Conservation (phyloP, 2,797 vertebrate species). For the Lepilemur ruficaudatus region DNA sequence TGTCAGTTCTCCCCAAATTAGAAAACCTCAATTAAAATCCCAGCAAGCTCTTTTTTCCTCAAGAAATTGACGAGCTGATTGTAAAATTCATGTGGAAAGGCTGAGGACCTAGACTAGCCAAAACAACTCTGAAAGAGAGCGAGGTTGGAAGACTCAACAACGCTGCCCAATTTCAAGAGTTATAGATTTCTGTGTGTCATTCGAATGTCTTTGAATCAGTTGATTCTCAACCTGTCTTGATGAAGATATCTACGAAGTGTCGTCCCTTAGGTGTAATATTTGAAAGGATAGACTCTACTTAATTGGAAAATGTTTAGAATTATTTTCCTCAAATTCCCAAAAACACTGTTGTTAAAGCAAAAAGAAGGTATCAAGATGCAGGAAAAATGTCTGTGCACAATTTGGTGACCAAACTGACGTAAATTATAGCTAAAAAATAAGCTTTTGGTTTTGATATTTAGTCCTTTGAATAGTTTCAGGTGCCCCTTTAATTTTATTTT, state of each 20-base stretch:
- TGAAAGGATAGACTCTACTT: background rate
- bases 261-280: background rate
- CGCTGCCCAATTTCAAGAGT: too few species aligned
- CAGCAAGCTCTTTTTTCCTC: background rate
- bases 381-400: too few species aligned
- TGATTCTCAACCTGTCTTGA: background rate
- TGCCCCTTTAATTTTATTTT: background rate
- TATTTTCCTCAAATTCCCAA: background rate
- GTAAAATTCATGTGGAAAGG: background rate
- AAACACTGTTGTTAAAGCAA: background rate
- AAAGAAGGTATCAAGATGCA: background rate
- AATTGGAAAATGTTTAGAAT: background rate
- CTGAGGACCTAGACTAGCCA: background rate
- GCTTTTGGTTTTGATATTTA: background rate
- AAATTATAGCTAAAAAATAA: background rate
- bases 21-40: background rate
- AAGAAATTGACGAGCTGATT: background rate
- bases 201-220: background rate
- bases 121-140: background rate
- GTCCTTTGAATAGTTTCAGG: background rate
- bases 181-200: rapidly evolving
- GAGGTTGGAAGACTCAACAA: too few species aligned
- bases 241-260: background rate
- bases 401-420: background rate
- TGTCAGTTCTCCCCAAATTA: background rate